A percentile compares a stretch with the other conserved stretches of the same genome.
These are phyloP conservation scores for Psittacula derbiana DNA, from an alignment of 2,797 vertebrate species.

Conservation along the genomic window DNA sequence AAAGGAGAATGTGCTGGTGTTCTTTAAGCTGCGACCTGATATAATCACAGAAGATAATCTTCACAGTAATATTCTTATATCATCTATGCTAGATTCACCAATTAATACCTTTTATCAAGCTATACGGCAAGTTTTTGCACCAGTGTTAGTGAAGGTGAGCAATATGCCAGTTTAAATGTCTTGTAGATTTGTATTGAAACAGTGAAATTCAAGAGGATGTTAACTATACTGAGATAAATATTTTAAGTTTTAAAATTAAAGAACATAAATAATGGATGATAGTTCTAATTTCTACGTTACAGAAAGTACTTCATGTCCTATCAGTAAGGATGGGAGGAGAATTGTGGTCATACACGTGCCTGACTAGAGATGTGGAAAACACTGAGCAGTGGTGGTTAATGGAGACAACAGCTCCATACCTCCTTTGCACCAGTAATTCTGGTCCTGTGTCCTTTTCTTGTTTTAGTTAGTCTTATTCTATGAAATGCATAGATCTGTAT, in stretches of 20 bases:
- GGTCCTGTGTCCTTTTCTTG: background rate
- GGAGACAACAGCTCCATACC: background rate
- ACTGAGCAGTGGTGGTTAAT: background rate
- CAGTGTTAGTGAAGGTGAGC: conserved; percentile 87
- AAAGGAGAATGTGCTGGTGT: conserved; percentile 87
- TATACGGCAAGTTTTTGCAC: conserved; percentile 90
- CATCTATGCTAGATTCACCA: conserved; percentile 95
- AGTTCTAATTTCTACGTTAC: background rate
- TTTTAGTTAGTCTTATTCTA: background rate
- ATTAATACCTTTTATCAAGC: conserved; percentile 93
- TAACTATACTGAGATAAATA: background rate
- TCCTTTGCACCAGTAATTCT: background rate
- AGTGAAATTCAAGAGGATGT: background rate
- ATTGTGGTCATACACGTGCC: background rate
- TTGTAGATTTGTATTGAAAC: background rate
- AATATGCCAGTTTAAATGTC: background rate
- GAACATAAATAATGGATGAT: background rate
- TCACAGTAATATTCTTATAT: conserved; percentile 89
- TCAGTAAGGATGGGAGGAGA: background rate
- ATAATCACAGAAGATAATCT: conserved; percentile 94
- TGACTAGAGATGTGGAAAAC: background rate
- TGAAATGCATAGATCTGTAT: background rate
- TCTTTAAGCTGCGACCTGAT: conserved; percentile 92
- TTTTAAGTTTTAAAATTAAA: background rate
- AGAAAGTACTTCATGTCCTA: background rate